phyloP scores from a whole-genome alignment of 2,797 vertebrate genomes.

The Catostomus latipinnis region DNA sequence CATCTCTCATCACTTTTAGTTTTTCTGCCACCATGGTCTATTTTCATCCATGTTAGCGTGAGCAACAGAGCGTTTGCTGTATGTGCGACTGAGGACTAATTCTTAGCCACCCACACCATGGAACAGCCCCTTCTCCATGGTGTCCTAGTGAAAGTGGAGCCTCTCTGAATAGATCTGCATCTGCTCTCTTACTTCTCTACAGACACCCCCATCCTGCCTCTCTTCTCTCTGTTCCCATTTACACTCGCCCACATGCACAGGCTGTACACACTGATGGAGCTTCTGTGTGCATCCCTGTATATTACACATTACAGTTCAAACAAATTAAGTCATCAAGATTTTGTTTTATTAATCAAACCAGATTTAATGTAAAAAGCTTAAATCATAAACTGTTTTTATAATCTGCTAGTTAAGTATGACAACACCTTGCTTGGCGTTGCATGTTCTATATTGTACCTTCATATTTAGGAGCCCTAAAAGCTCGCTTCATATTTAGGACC shows the following conservation, averaged over 20 bases:
- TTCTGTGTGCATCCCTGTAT: constrained; percentile 16
- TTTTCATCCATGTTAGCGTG: constrained; percentile 50
- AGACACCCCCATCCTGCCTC: constrained; percentile 45
- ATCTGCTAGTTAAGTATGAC: background rate
- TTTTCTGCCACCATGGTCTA: constrained; percentile 55
- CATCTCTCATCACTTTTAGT: constrained; percentile 48
- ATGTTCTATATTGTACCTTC: no score
- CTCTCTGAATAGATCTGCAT: constrained; percentile 55
- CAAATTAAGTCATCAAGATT: constrained; percentile 2
- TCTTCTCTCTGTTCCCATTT: constrained; percentile 48
- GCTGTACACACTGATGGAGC: constrained; percentile 46
- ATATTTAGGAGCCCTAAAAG: no score
- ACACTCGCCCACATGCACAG: constrained; percentile 53
- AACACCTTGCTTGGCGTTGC: background rate
- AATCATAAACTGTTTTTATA: background rate
- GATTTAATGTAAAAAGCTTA: background rate
- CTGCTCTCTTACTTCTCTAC: constrained; percentile 48
- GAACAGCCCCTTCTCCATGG: constrained; percentile 61
- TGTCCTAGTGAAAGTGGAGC: constrained; percentile 49
- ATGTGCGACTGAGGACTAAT: constrained; percentile 56
- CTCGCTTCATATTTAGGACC: no score
- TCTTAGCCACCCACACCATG: constrained; percentile 57
- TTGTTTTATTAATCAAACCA: background rate
- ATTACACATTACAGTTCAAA: constrained; percentile 1
- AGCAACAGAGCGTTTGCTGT: constrained; percentile 57